These are phyloP conservation scores for Aptenodytes forsteri DNA, from an alignment of 2,113 vertebrate species.

Conservation along the genomic window DNA sequence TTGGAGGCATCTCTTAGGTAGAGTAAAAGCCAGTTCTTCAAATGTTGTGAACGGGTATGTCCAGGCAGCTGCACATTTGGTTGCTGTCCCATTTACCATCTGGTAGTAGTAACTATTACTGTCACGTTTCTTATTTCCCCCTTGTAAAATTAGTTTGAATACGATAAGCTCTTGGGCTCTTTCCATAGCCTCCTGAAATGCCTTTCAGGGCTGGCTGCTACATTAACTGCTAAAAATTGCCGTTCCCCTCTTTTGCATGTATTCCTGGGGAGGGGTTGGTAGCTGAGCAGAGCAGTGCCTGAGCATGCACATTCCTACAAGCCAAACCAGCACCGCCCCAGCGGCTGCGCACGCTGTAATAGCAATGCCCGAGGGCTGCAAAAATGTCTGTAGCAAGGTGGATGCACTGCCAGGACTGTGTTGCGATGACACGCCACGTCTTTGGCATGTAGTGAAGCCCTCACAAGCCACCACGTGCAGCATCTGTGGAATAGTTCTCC, in stretches of 20 bases:
- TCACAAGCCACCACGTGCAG: background rate
- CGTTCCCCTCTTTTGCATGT: background rate
- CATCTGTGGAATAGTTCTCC: background rate
- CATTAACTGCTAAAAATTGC: background rate
- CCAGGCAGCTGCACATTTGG: background rate
- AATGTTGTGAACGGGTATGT: background rate
- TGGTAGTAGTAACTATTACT: background rate
- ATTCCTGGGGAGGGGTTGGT: background rate
- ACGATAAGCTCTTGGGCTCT: background rate
- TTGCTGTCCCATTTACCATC: background rate
- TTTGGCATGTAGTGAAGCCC: background rate
- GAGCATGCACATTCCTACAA: background rate
- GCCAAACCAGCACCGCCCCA: background rate
- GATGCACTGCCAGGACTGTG: background rate
- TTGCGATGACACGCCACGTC: background rate
- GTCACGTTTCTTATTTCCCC: background rate
- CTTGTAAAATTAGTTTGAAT: background rate
- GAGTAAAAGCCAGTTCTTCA: background rate
- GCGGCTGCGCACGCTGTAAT: rapidly evolving
- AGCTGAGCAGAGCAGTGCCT: background rate
- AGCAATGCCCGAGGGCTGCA: background rate
- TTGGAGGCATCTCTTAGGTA: background rate
- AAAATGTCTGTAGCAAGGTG: background rate
- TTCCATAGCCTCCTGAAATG: background rate
- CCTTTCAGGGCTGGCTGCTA: background rate